Evolutionary conservation across 2,888 invertebrate genomes (phyloP), one percentile per base, ranked within the genome.

Genomic region (Pseudococcus viburni): DNA sequence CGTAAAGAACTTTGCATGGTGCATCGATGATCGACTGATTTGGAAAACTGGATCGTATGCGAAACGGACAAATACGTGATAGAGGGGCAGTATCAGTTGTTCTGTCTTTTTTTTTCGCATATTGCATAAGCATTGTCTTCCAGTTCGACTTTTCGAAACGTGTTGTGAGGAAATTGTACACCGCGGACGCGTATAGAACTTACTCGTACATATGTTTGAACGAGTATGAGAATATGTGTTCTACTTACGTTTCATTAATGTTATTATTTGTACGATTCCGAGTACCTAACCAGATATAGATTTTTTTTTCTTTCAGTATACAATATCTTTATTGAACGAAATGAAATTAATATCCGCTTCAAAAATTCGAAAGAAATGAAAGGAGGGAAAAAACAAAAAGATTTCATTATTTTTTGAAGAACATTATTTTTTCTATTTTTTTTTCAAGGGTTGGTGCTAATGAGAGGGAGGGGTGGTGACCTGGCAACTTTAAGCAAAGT

Each of bases 51-150:
- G 68, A 68, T 68, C 68, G 68, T 12, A 68, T 9, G 19, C 6
- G 26, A 42, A 9, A 26, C 26, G 68, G 68, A 12, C 19, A 68
- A 68, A 68, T 26, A 26, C 26, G 68, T 68, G 68, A 68, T 12
- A 9, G 26, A 68, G 68, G 68, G 68, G 68, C 68, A 68, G 68
- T 26, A 9, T 55, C 55, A n/a, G 55, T 55, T n/a, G 55, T 51
- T 51, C 48, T 51, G 48, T n/a, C 55, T 68, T 68, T 68, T 68
- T 68, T 68, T 68, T 68, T 68, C 68, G 68, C 68, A 26, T 22
- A 68, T 68, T 68, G 68, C 68, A 68, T 68, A 68, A 68, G 68
- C 22, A 68, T 68, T 68, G 68, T 68, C 68, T 68, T 68, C 68
- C 68, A 68, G 68, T 68, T 68, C 68, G 68, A 68, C 22, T 68